Evolutionary conservation across 2,888 invertebrate genomes (phyloP).

Genomic region (Lutraria lutraria): DNA sequence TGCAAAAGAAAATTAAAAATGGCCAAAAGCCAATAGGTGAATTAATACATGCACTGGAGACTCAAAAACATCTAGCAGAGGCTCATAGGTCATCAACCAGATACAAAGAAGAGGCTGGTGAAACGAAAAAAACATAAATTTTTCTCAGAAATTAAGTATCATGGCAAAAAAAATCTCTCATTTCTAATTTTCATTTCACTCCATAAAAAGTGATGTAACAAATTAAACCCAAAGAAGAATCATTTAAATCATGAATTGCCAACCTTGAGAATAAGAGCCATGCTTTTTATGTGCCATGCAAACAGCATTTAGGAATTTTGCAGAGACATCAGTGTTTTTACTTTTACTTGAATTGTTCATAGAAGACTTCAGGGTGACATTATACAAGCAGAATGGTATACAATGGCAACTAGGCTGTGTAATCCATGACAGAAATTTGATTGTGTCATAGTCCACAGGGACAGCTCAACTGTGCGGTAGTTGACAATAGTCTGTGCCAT

Average conservation of each 20-base stretch:
- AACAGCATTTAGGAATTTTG: slow-evolving; percentile 10
- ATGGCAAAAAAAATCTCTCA: slow-evolving; percentile 15
- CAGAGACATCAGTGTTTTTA: not conserved
- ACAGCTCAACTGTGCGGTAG: too few relatives aligned
- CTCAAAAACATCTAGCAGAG: not conserved
- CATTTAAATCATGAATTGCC: slow-evolving; percentile 23
- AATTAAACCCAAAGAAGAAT: slow-evolving; percentile 27
- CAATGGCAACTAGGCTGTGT: not conserved
- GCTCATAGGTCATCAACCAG: not conserved
- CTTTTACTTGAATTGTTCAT: not conserved
- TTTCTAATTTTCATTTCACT: slow-evolving; percentile 27
- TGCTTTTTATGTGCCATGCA: not conserved
- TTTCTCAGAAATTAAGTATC: slow-evolving; percentile 23
- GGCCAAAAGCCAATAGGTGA: slow-evolving; percentile 22
- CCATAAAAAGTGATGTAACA: slow-evolving; percentile 16
- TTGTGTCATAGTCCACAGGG: too few relatives aligned
- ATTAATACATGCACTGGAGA: slow-evolving; percentile 8
- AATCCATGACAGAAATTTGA: too few relatives aligned
- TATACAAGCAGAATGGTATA: not conserved
- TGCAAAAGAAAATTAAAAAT: slow-evolving; percentile 9
- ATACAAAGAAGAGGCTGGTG: slow-evolving; percentile 13
- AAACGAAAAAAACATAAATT: slow-evolving; percentile 28
- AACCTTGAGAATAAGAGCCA: slow-evolving; percentile 6
- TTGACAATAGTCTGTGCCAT: too few relatives aligned
- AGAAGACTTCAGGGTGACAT: not conserved